Evolutionary conservation across 1,140 invertebrate genomes (phyloP).

Genomic region (Panulirus ornatus): DNA sequence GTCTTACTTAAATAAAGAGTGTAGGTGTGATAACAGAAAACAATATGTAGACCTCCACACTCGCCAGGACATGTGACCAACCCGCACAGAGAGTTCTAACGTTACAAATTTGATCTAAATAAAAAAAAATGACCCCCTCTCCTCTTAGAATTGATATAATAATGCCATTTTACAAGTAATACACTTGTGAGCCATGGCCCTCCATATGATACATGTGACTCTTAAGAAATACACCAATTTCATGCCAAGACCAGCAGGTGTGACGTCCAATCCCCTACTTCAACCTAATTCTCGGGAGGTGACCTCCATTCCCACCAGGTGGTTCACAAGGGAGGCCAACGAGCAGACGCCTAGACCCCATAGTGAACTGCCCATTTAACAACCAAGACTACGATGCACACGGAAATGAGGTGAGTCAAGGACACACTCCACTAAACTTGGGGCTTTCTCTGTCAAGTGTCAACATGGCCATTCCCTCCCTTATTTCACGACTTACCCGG

Average conservation of each 20-base stretch:
- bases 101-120: background rate
- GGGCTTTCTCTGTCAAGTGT: slow-evolving; percentile 38
- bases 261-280: background rate
- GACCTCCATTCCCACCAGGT: background rate
- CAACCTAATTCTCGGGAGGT: background rate
- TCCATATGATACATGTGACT: background rate
- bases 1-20: background rate
- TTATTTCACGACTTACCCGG: slow-evolving; percentile 83
- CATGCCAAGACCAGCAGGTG: background rate
- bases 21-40: background rate
- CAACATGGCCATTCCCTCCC: background rate
- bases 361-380: too few relatives aligned
- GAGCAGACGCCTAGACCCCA: too few relatives aligned
- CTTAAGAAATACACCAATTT: background rate
- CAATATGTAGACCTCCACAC: background rate
- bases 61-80: too few relatives aligned
- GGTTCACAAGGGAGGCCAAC: background rate
- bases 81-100: too few relatives aligned
- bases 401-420: slow-evolving; percentile 24
- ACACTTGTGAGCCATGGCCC: background rate
- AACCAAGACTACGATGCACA: background rate
- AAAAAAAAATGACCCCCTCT: background rate
- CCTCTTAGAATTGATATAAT: background rate
- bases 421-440: background rate
- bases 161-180: background rate